Percentiles rank a stretch among this genome's conserved stretches.
These are phyloP conservation scores for Darevskia nairensis DNA, from an alignment of 2,797 vertebrate species.

Conservation along the genomic window DNA sequence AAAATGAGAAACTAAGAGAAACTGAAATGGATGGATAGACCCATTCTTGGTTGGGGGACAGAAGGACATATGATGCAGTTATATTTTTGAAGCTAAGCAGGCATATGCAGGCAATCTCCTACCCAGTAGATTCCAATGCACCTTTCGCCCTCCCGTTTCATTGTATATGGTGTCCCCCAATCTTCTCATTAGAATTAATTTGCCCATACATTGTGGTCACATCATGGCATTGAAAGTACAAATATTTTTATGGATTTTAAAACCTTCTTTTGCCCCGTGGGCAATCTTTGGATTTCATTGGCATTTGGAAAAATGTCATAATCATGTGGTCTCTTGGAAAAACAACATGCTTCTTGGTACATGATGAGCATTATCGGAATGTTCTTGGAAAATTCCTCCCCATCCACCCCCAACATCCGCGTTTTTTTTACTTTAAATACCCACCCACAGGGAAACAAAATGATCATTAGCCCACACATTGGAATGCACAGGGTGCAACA, in stretches of 20 bases:
- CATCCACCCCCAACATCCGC: not conserved
- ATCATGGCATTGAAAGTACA: not conserved
- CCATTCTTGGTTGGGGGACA: too few relatives aligned
- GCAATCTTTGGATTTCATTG: constrained; percentile 48
- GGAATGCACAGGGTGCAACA: constrained; percentile 25
- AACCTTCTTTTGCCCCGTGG: constrained; percentile 5
- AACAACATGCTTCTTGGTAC: constrained; percentile 30
- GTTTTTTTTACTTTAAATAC: constrained; percentile 1
- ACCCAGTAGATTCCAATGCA: not conserved
- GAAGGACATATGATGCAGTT: too few relatives aligned
- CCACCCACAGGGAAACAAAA: not conserved
- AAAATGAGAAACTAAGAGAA: too few relatives aligned
- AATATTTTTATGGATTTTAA: not conserved
- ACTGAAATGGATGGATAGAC: too few relatives aligned
- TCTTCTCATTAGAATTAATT: not conserved
- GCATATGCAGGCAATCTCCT: too few relatives aligned
- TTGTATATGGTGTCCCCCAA: not conserved
- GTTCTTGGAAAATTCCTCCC: constrained; percentile 19
- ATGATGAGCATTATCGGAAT: constrained; percentile 26
- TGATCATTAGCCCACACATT: not conserved
- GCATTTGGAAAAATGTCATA: constrained; percentile 33
- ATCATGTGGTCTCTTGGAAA: constrained; percentile 28
- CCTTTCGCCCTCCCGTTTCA: not conserved
- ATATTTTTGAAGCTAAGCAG: too few relatives aligned
- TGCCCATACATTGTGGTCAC: not conserved